Evolutionary conservation across 2,888 invertebrate species (phyloP), one percentile per base, ranked within the genome.

Genomic region (Habroteleia sp.): DNA sequence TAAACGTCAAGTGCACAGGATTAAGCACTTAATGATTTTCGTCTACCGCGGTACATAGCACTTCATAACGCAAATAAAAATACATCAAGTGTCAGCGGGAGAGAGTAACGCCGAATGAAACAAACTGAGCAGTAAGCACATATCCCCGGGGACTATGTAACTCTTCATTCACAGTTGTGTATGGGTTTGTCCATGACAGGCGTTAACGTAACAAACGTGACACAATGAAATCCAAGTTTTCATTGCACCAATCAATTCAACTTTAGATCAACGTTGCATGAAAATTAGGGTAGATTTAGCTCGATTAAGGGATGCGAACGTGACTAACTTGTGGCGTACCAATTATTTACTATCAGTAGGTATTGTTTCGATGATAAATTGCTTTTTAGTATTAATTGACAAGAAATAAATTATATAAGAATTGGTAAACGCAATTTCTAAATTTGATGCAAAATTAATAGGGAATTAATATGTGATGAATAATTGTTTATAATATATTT

Each of bases 1-100:
- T 14, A 29, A 54, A 3, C 29, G 29, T 11, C 7, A 11, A 37
- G 25, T 23, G 7, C 13, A 37, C 27, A 1, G 10, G 8, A 16
- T 27, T 2, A 8, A 27, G 54, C 31, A 56, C 54, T 56, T 27
- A 27, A 39, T 16, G 29, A 41, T 29, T 29, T 56, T 56, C 23
- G 39, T 41, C 41, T 41, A 41, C 20, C 16, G 20, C 41, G 41
- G 29, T 5, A 13, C 31, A 11, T 20, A 2, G 29, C 27, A 56
- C 31, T 56, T 41, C 11, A 41, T 56, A 41, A 41, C 17, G 11
- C 20, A 31, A 56, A 41, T 56, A 41, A 41, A 56, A 56, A 56
- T 41, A 56, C n/a, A 29, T 20, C 41, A 31, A 41, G 31, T 56
- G 39, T 41, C 54, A 41, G 31, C 17, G 29, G 29, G 20, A 29